A percentile compares a stretch with the other conserved stretches of the same genome.
Evolutionary conservation across 64 coral and sea anemone species (phyloP).

Genomic region (Porites lutea): DNA sequence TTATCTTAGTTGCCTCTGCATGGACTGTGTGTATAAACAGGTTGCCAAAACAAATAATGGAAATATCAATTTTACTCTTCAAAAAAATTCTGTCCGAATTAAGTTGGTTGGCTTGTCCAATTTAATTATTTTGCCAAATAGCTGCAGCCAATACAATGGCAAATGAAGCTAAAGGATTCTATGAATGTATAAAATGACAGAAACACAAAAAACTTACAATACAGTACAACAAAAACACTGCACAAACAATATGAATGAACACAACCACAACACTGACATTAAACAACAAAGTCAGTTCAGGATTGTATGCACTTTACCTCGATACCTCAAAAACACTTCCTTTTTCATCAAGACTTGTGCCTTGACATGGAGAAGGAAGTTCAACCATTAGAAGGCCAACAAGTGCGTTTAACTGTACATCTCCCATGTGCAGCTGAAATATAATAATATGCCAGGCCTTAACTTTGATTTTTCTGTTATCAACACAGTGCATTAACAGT

Average conservation of each 20-base stretch:
- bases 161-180: not conserved
- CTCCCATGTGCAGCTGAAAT: conserved; percentile 41
- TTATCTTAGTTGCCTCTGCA: too few relatives aligned
- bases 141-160: conserved; percentile 4
- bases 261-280: conserved; percentile 37
- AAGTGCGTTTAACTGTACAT: conserved; percentile 46
- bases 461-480: not conserved
- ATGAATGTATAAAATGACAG: not conserved
- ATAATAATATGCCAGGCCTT: conserved; percentile 33
- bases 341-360: conserved; percentile 48
- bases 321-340: conserved; percentile 50
- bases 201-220: not conserved
- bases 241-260: not conserved
- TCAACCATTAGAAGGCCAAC: conserved; percentile 52
- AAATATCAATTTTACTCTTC: too few relatives aligned
- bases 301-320: conserved; percentile 36
- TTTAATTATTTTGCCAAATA: not conserved
- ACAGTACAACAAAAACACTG: not conserved
- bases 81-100: too few relatives aligned
- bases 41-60: not conserved
- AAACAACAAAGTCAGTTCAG: not conserved
- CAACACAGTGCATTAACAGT: not conserved
- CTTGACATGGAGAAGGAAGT: conserved; percentile 58
- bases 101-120: not conserved
- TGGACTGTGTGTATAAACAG: not conserved